Evolutionary conservation across 2,888 invertebrate genomes (phyloP), one percentile per base, ranked within the genome.

Genomic region (Tyria jacobaeae): DNA sequence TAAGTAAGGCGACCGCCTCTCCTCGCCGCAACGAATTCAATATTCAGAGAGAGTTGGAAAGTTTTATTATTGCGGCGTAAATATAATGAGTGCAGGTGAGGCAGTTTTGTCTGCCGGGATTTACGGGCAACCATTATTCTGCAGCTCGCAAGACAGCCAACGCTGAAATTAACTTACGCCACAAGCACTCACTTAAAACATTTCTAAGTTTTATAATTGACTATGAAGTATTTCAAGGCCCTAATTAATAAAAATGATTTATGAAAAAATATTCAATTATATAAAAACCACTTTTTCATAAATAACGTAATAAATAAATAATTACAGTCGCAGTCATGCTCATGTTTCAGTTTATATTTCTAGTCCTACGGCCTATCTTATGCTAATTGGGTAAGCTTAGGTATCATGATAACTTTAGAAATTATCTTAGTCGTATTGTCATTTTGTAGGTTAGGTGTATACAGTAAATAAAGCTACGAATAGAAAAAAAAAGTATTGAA

Each of bases 11-110:
- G 87, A 89, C 87, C 85, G 86, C 83, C 87, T 86, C 88, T 87
- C 86, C 86, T 85, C 86, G 77, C 90, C 88, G 85, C 89, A 87
- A 82, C 87, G 89, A 85, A 92, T 94, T 91, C 93, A 94, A 94
- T 93, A 93, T 93, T 92, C 91, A 86, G 85, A 83, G 84, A 76
- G 88, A 91, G 90, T 89, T 89, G 90, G 83, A 87, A 93, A 93
- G 89, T 93, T 94, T 94, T 92, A 91, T 92, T 92, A 93, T 92
- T 91, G 89, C 91, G 89, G 92, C 90, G 87, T 93, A 92, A 91
- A 92, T 91, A 92, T 92, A 92, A 93, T 90, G 92, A 93, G 91
- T 90, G 90, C 91, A 92, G 92, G 93, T 92, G 90, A 92, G 88
- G 83, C 87, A 83, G 86, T 88, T 88, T 83, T 85, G 90, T 90